Base-by-base conservation (phyloP, 2,113 vertebrate species). In the Choloepus hoffmanni region DNA sequence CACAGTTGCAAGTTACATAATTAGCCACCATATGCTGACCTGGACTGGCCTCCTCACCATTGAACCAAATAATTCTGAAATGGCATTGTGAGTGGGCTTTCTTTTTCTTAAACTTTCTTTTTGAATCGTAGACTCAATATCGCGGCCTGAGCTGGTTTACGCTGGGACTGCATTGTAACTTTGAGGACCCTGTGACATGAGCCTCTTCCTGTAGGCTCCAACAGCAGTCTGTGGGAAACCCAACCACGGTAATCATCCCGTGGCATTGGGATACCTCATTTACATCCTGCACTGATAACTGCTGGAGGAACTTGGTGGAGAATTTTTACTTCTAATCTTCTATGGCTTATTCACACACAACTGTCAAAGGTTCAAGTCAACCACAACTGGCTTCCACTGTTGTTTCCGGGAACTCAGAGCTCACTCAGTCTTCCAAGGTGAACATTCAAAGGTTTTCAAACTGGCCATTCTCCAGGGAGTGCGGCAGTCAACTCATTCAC, bases 401-500 rank as follows among this genome's bases (percentile, higher is more conserved):
- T 33, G 53, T 85, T 77, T 74, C 60, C 3, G 16, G 90, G 78
- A 85, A 40, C 73, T 91, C 78, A 82, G 60, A 88, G 85, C 63
- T 53, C 83, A 77, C 65, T 43, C 40, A 21, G 36, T 11, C 90
- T 40, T 92, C 94, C 93, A 68, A 85, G 68, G 48, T n/a, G 21
- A 78, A 40, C 85, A 33, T 21, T 65, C 55, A 90, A 70, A 81
- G 19, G 55, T 2, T 92, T 93, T 73, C 63, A 43, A 28, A 82
- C 28, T 19, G 30, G 68, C 63, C 8, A 43, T 0, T 0, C 79
- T 60, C 26, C 7, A 36, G 43, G 7, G 95, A 78, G 0, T 30
- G 6, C 0, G 4, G 26, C 0, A n/a, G 33, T 12, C 43, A 19
- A 1, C 74, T 60, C 48, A 94, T 89, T 98, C 96, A 99, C 99